A percentile compares a stretch with the other conserved stretches of the same genome.
Conservation (phyloP, 2,113 vertebrate genomes). For the Muntiacus muntjak region DNA sequence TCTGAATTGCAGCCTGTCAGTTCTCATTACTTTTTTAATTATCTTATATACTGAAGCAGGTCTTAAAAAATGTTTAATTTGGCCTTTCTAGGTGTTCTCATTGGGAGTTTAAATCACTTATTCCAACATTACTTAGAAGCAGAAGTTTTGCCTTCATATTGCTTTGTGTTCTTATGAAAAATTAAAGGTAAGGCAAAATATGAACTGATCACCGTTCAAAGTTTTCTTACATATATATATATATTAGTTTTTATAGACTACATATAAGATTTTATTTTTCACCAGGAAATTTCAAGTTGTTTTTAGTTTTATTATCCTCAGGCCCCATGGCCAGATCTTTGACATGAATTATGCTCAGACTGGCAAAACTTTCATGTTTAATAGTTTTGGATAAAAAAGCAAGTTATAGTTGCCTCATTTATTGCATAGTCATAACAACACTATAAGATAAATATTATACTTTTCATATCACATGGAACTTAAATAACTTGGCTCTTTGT, state of each 20-base stretch:
- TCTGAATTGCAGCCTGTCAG: neutral
- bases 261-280: neutral
- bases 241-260: neutral
- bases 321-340: neutral
- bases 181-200: neutral
- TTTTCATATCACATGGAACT: neutral
- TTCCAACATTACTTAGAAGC: neutral
- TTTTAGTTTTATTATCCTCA: neutral
- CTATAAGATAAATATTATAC: neutral
- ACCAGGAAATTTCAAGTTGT: neutral
- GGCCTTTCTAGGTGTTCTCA: neutral
- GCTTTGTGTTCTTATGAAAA: neutral
- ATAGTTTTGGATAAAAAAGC: neutral
- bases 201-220: neutral
- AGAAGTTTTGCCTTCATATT: neutral
- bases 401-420: neutral
- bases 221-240: neutral
- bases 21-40: neutral
- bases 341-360: neutral
- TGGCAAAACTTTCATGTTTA: neutral
- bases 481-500: neutral
- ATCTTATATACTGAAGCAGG: neutral
- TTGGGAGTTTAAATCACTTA: neutral
- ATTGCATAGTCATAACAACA: neutral
- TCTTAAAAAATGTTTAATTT: neutral